Percentiles rank a stretch among this genome's conserved stretches.
Evolutionary conservation across 2,113 vertebrate genomes (phyloP).

Genomic region (Nematolebias whitei): DNA sequence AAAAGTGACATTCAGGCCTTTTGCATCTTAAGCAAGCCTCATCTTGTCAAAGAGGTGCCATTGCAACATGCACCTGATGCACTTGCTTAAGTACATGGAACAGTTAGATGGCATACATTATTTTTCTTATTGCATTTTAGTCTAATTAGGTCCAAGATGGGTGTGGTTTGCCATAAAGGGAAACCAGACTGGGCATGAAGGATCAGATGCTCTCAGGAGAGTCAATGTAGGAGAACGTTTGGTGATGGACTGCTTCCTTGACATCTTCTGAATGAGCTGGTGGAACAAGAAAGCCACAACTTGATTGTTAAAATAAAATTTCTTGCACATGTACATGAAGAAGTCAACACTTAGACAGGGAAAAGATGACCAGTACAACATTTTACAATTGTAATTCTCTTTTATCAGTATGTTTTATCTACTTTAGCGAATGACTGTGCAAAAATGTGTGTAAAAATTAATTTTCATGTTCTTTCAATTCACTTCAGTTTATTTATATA

Average conservation of each 20-base stretch:
- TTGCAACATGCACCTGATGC: constrained; percentile 44
- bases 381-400: background rate
- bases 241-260: constrained; percentile 54
- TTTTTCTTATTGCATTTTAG: constrained; percentile 55
- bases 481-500: too few species aligned
- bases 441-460: too few species aligned
- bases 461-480: too few species aligned
- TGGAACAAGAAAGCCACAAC: constrained; percentile 33
- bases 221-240: constrained; percentile 24
- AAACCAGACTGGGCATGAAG: constrained; percentile 21
- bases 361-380: background rate
- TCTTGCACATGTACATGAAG: constrained; percentile 14
- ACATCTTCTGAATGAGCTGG: constrained; percentile 41
- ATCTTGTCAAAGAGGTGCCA: constrained; percentile 47
- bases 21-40: constrained; percentile 60
- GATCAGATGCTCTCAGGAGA: constrained; percentile 46
- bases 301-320: constrained; percentile 12
- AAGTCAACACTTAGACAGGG: constrained; percentile 13
- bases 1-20: constrained; percentile 70
- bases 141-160: constrained; percentile 50
- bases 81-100: constrained; percentile 44
- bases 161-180: constrained; percentile 43
- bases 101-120: constrained; percentile 43
- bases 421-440: too few species aligned
- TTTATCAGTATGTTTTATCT: too few species aligned